Evolutionary conservation across 2,797 vertebrate species (phyloP).

Genomic region (Kryptolebias ocellatus): DNA sequence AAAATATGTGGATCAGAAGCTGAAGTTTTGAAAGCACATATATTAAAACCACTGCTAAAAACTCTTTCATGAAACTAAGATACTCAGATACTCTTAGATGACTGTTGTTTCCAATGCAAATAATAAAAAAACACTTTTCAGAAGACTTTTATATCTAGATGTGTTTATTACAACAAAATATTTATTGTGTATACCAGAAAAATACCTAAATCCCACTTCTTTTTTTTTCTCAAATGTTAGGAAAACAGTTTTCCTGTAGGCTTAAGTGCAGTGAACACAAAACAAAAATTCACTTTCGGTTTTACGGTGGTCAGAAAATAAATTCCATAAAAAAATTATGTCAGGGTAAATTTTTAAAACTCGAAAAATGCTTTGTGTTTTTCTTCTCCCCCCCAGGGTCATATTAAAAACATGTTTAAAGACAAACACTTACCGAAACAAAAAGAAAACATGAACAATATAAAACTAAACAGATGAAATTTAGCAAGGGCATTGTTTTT

Average conservation of each 20-base stretch:
- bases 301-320: conserved; percentile 34
- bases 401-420: conserved; percentile 68
- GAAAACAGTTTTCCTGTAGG: conserved; percentile 12
- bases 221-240: not conserved
- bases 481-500: conserved; percentile 54
- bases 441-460: conserved; percentile 65
- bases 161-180: conserved; percentile 51
- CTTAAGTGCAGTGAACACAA: conserved; percentile 11
- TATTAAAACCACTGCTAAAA: no score
- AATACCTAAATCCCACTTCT: conserved; percentile 6
- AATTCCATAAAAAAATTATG: conserved; percentile 57
- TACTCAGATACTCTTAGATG: not conserved
- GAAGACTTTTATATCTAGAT: conserved; percentile 16
- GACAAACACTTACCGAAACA: conserved; percentile 70
- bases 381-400: conserved; percentile 23
- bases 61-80: conserved; percentile 43
- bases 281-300: conserved; percentile 3
- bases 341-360: conserved; percentile 63
- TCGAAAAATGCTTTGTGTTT: conserved; percentile 9
- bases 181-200: conserved; percentile 20
- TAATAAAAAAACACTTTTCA: conserved; percentile 26
- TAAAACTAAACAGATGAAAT: conserved; percentile 70
- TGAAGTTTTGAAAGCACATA: no score
- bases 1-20: no score
- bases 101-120: conserved; percentile 27